A percentile compares a stretch with the other conserved stretches of the same genome.
phyloP scores from a whole-genome alignment of 92 coral and sea anemone species.

The Montipora capitata region DNA sequence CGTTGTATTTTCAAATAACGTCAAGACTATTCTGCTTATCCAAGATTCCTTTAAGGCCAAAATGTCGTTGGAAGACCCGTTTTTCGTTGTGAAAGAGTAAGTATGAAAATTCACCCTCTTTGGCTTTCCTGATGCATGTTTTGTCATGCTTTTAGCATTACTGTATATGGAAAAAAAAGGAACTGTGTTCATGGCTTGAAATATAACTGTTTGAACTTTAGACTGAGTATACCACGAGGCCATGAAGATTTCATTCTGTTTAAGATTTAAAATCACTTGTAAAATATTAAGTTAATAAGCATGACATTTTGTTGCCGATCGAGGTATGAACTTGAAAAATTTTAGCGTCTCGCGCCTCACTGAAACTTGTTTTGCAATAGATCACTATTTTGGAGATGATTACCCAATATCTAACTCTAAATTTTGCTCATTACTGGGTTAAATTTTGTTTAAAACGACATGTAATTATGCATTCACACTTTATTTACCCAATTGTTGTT shows the following conservation, averaged over 20 bases:
- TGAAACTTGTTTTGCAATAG: no score
- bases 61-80: conserved; percentile 95
- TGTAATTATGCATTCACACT: not conserved
- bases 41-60: not conserved
- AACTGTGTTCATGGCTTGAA: no score
- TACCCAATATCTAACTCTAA: not conserved
- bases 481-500: not conserved
- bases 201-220: no score
- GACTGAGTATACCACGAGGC: no score
- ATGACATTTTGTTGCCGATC: not conserved
- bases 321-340: not conserved
- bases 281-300: not conserved
- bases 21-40: not conserved
- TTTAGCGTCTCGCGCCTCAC: not conserved
- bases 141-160: no score
- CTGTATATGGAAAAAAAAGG: not conserved
- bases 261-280: not conserved
- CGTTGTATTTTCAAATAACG: not conserved
- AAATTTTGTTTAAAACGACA: not conserved
- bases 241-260: not conserved
- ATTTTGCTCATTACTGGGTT: not conserved
- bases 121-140: not conserved
- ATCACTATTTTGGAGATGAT: not conserved
- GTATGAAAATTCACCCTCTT: conserved; percentile 39
- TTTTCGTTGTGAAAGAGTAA: conserved; percentile 93